Base-by-base conservation (phyloP, 2,797 vertebrate genomes). In the Psittacula derbiana region DNA sequence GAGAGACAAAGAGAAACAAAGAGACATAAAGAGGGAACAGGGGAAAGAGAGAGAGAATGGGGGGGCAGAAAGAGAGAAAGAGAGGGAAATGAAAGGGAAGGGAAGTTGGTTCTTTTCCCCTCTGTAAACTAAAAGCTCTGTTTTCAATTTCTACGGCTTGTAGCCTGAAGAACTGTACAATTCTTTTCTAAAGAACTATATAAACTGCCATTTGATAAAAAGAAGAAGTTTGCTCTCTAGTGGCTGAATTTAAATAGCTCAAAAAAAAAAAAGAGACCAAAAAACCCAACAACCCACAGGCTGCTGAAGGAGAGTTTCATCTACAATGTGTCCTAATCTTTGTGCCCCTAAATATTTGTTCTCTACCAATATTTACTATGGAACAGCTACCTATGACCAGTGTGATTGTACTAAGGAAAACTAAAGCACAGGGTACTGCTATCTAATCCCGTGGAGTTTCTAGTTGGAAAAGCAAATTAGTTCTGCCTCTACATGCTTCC, bases 191-290 rank as follows among this genome's bases (percentile, higher is more conserved):
- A 93, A 38, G 25, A 76, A 90, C 93, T 93, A 90, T 61, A 91
- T 88, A 95, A 96, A 96, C 65, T 96, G 69, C 36, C 53, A 88
- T 84, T 94, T 96, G 93, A 98, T 98, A 98, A 97, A 98, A 98
- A 97, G 98, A 98, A 98, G 97, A 98, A 98, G 98, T 98, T 98
- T 98, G 98, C 98, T 98, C 98, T 98, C 98, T 98, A 98, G 98
- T 98, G 98, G 98, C 95, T 97, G 96, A 98, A 96, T 97, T 97
- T 78, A 97, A 98, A 98, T 93, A 90, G 95, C 91, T 96, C 91
- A 84, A 80, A 96, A 97, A 36, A 81, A 95, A 89, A 8, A 13
- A 8, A 13, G 10, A 44, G 8, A 44, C 20, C 44, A 46, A 27
- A 21, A 15, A 33, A 14, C 0, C 1, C 31, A n/a, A 20, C 31